Evolutionary conservation across 1,140 invertebrate species (phyloP).

Genomic region (Notospermus geniculatus): DNA sequence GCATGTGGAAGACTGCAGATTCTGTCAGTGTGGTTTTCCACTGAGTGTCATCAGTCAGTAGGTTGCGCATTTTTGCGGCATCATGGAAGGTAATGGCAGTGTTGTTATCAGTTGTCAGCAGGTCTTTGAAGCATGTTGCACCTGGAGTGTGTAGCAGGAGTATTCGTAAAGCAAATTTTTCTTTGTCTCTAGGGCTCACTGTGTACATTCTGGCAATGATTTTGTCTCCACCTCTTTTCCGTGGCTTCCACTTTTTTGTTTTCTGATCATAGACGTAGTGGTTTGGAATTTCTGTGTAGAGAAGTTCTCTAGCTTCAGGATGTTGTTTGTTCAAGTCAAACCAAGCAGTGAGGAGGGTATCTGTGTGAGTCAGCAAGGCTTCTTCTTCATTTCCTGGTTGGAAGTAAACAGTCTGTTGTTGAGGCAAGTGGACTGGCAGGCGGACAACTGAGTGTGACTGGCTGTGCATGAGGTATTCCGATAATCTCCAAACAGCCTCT

Average conservation of each 20-base stretch:
- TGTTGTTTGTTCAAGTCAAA: conserved; percentile 46
- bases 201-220: too few species aligned
- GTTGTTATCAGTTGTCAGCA: too few species aligned
- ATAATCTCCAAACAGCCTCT: conserved; percentile 39
- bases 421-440: conserved; percentile 57
- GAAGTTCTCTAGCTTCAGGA: conserved; percentile 37
- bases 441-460: conserved; percentile 49
- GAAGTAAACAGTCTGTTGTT: conserved; percentile 55
- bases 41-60: too few species aligned
- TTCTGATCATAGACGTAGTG: conserved; percentile 44
- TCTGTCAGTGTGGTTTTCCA: too few species aligned
- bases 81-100: too few species aligned
- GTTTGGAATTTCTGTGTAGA: conserved; percentile 39
- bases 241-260: conserved; percentile 12
- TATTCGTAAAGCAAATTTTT: too few species aligned
- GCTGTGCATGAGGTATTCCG: conserved; percentile 48
- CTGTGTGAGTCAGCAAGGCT: conserved; percentile 27
- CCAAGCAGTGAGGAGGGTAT: conserved; percentile 54
- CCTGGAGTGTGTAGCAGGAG: too few species aligned
- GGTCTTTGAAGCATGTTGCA: too few species aligned
- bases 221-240: conserved; percentile 36
- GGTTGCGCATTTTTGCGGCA: too few species aligned
- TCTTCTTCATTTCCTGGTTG: conserved; percentile 36
- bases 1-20: too few species aligned
- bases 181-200: too few species aligned